Percentiles rank a stretch among this genome's conserved stretches.
Conservation (phyloP, 1,140 invertebrate genomes). For the Idris sp. region DNA sequence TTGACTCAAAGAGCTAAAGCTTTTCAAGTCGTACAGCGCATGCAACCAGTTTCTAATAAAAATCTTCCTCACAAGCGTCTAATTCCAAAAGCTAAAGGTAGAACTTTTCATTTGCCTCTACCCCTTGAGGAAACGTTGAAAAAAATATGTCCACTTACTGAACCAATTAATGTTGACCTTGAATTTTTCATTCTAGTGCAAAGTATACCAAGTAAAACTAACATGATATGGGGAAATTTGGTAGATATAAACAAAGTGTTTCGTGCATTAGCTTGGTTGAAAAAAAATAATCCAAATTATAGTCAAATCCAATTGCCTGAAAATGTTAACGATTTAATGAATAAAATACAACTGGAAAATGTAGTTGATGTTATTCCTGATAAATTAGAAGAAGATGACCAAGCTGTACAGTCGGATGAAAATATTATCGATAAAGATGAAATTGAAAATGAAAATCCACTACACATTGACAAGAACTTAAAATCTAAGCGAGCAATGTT, state of each 20-base stretch:
- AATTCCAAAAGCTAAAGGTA: not conserved
- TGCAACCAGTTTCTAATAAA: conserved; percentile 2
- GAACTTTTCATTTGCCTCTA: conserved; percentile 4
- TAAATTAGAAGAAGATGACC: too few species aligned
- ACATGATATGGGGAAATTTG: not conserved
- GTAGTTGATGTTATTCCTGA: not conserved
- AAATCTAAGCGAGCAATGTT: too few species aligned
- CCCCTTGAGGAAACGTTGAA: conserved; percentile 1
- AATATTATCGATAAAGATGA: too few species aligned
- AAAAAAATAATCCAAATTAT: not conserved
- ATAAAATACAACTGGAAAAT: not conserved
- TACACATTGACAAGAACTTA: too few species aligned
- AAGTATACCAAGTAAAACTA: conserved; percentile 1
- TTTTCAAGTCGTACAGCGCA: conserved; percentile 1
- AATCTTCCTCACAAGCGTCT: not conserved
- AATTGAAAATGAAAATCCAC: too few species aligned
- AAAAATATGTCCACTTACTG: not conserved
- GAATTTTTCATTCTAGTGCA: conserved; percentile 2
- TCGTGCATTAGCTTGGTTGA: not conserved
- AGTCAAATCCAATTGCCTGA: not conserved
- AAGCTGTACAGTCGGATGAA: too few species aligned
- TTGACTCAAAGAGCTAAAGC: conserved; percentile 5
- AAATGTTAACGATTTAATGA: not conserved
- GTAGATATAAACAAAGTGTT: conserved; percentile 1
- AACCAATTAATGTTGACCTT: not conserved